Conservation (phyloP, 1,140 invertebrate genomes). For the Sminthurides bifidus region DNA sequence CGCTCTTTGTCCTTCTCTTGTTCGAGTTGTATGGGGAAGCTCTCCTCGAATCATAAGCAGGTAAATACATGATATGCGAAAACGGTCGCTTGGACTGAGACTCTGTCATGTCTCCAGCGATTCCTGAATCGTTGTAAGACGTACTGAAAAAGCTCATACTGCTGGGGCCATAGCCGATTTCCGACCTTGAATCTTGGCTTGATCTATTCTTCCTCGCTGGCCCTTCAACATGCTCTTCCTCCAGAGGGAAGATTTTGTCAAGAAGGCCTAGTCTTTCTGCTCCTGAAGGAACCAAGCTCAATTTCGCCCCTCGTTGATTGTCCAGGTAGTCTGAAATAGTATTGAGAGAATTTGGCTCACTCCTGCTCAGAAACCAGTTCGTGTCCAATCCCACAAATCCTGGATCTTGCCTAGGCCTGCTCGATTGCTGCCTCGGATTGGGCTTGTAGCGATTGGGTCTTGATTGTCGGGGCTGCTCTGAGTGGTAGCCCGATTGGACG, state of each 20-base stretch:
- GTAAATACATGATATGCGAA: conserved; percentile 65
- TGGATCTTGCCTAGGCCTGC: neutral
- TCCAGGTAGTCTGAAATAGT: neutral
- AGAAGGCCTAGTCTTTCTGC: conserved; percentile 6
- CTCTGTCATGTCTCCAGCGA: too few relatives aligned
- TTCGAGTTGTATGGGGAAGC: conserved; percentile 3
- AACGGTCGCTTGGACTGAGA: conserved; percentile 39
- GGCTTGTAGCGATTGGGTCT: conserved; percentile 5
- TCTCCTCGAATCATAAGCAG: conserved; percentile 44
- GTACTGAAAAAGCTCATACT: conserved; percentile 20
- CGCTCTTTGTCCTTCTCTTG: conserved; percentile 30
- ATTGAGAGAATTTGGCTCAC: conserved; percentile 61
- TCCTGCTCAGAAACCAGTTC: conserved; percentile 53
- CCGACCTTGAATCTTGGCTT: too few relatives aligned
- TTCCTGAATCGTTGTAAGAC: conserved; percentile 6
- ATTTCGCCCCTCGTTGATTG: neutral
- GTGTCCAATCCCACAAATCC: conserved; percentile 18
- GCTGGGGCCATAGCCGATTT: conserved; percentile 31
- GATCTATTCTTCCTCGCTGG: too few relatives aligned
- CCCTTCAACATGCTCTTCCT: too few relatives aligned
- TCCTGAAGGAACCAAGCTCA: neutral
- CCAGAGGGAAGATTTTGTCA: conserved; percentile 9
- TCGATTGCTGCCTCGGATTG: neutral
- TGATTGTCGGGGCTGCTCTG: neutral
- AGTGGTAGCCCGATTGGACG: neutral